Evolutionary conservation across 2,888 invertebrate species (phyloP), one percentile per base, ranked within the genome.

Genomic region (Dromius quadrimaculatus): DNA sequence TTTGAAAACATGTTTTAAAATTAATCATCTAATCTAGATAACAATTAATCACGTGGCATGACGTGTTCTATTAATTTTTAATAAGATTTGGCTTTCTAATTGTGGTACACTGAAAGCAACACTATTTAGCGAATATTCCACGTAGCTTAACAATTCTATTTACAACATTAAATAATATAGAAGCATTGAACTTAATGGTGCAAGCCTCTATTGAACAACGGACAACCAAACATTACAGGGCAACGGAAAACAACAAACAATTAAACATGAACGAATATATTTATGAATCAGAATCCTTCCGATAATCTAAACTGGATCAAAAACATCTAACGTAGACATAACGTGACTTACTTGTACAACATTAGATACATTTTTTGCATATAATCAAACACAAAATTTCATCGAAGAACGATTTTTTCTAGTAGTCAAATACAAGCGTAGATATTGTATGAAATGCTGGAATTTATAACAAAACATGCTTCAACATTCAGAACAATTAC

Each of bases 81-180:
- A n/a, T n/a, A n/a, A n/a, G n/a, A n/a, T 19, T 15, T 47, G 13
- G 17, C 8, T 45, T 45, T 19, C 45, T 45, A 45, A 47, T 9
- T 32, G 50, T 54, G 50, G 28, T 47, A 68, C 68, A 68, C 45
- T 45, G 45, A 68, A 68, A 68, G 68, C 68, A 59, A 66, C 45
- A 68, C 45, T 50, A 54, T 20, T 20, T 36, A 68, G 68, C 57
- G 41, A 68, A 43, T 41, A 54, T 63, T 63, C 32, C 66, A 66
- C 54, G 50, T 22, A 54, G 66, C 54, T 68, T 59, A 45, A 68
- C 68, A 68, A 50, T 43, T 45, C 68, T 68, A 68, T 68, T 15
- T 68, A 68, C 68, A 68, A 59, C 57, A 68, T 68, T 68, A 68
- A 57, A 68, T 41, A 45, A 65, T 28, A 3, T 28, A 57, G 36